Evolutionary conservation across 2,113 vertebrate species (phyloP), one percentile per base, ranked within the genome.

Genomic region (Archocentrus centrarchus): DNA sequence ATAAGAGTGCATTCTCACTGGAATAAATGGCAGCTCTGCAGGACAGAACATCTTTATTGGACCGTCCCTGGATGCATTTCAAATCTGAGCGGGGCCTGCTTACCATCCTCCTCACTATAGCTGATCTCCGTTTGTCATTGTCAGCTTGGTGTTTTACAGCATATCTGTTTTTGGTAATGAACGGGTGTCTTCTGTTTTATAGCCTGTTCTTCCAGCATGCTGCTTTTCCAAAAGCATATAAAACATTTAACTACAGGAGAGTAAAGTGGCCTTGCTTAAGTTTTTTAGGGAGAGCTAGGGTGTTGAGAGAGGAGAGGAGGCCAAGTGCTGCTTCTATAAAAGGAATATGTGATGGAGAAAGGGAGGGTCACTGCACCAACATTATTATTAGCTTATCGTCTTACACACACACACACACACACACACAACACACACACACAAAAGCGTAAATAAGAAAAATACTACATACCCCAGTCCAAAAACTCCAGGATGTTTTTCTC

Each of bases 401-500:
- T 37, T 37, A 37, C 35, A 37, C 35, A 37, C 7, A 39, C 37
- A 39, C 35, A 35, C 35, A 35, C 35, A 35, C 32, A 35, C 32
- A 35, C 32, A 35, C 32, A 35, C 32, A 22, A 35, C 32, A 35
- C 32, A 35, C 32, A 35, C 32, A 35, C 32, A 35, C 32, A 14
- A 14, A 37, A 24, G 15, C 27, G 24, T 39, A 24, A 75, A 41
- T 44, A 41, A 5, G 59, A 60, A 6, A 41, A 44, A 22, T 3
- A 17, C 61, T 75, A 32, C 98, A 98, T 94, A 99, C 98, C 98
- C 98, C 98, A 99, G 44, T 99, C 97, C 80, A 99, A 93, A 93
- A 99, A 99, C 91, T 99, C 98, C 86, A 96, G 86, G 90, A 99
- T 96, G 87, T 99, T 99, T 92, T 99, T 99, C 96, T 99, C 98